A percentile compares a stretch with the other conserved stretches of the same genome.
These are phyloP conservation scores for Drosophila cardini DNA, from an alignment of 1,140 invertebrate genomes.

Conservation along the genomic window DNA sequence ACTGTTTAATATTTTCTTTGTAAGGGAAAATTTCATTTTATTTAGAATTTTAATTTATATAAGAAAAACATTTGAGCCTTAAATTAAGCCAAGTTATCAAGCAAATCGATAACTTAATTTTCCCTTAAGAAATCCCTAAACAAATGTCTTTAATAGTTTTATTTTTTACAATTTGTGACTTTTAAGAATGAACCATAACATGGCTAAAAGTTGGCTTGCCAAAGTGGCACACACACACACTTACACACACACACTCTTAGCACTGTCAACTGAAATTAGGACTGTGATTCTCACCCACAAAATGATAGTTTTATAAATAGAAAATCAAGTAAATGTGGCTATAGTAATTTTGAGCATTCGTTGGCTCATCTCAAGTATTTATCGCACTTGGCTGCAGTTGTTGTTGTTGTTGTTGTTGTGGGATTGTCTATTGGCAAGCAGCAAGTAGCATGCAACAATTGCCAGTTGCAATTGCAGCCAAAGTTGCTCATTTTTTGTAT, in stretches of 20 bases:
- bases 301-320: constrained; percentile 29
- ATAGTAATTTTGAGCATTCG: constrained; percentile 24
- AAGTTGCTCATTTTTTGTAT: constrained; percentile 31
- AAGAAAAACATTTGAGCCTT: no score
- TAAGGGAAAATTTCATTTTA: no score
- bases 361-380: constrained; percentile 20
- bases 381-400: constrained; percentile 13
- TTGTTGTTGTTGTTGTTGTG: constrained; percentile 20
- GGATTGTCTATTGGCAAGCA: constrained; percentile 23
- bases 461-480: constrained; percentile 31
- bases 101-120: no score
- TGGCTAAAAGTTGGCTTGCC: background rate
- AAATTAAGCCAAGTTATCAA: no score
- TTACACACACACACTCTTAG: background rate
- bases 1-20: no score
- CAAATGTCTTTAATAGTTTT: no score
- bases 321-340: constrained; percentile 22
- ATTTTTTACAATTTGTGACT: background rate
- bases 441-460: constrained; percentile 16
- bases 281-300: constrained; percentile 30
- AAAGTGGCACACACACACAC: constrained; percentile 16
- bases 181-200: background rate
- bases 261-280: constrained; percentile 27
- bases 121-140: no score
- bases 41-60: no score